Evolutionary conservation across 2,888 invertebrate species (phyloP), one percentile per base, ranked within the genome.

Genomic region (Erpobdella octoculata): DNA sequence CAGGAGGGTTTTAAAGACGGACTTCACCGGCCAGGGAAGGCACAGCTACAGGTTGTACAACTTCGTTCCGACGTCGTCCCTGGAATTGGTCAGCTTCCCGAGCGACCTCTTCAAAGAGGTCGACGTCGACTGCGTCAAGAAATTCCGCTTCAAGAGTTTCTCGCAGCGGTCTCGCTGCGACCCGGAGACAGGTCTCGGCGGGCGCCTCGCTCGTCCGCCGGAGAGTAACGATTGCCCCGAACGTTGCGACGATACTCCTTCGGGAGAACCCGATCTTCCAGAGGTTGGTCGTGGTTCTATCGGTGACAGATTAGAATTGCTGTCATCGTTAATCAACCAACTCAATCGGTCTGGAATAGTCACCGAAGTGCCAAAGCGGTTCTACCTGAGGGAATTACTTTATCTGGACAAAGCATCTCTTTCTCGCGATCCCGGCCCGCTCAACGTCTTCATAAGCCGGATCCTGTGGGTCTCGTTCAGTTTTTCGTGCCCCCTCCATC

Each of bases 371-470:
- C 53, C 53, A 6, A 25, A n/a, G 21, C 53, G 28, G 21, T 53
- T 53, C n/a, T n/a, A n/a, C 53, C 53, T 53, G 53, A 53, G 53
- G 8, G 53, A 53, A 53, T 53, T 53, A 53, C 8, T 53, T 15
- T 53, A 53, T 15, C 21, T 25, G 53, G 28, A 53, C 53, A 53
- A n/a, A n/a, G n/a, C n/a, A n/a, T n/a, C n/a, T n/a, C n/a, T n/a
- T n/a, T n/a, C n/a, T n/a, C n/a, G 18, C 53, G 15, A 8, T 15
- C 21, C 5, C 53, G 28, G 21, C 15, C 21, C 53, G 1, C 28
- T 28, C 1, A 53, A 53, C 15, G 53, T 53, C 8, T 53, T 53
- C 53, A 53, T 53, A 8, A 15, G 28, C 18, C 21, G 15, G 1
- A 15, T 53, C 4, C 28, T 15, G 21, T 28, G 28, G 9, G 53